These are phyloP conservation scores for Cervus canadensis DNA, from an alignment of 2,113 vertebrate species.

Conservation along the genomic window DNA sequence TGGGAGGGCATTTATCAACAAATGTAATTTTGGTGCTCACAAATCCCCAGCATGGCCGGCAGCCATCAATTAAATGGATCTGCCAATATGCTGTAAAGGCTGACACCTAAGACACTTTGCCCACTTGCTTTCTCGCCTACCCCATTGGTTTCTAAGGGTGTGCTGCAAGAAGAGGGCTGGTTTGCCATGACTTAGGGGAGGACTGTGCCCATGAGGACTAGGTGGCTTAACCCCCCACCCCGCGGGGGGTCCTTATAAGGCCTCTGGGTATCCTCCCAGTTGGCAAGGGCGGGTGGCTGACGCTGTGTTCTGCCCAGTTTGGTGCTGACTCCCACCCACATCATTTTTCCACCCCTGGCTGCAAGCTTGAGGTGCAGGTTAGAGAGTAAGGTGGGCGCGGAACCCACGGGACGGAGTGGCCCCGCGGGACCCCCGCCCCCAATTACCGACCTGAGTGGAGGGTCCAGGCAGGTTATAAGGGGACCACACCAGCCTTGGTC, in stretches of 20 bases:
- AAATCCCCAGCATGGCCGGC: not conserved
- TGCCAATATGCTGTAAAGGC: not conserved
- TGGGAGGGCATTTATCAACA: not conserved
- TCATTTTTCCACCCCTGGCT: slow-evolving; percentile 62
- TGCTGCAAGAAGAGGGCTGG: not conserved
- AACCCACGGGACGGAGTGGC: slow-evolving; percentile 62
- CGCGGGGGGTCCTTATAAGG: fast-evolving
- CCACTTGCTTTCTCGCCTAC: not conserved
- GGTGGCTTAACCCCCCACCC: not conserved
- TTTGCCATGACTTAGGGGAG: not conserved
- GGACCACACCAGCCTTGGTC: slow-evolving; percentile 79
- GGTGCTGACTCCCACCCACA: slow-evolving; percentile 49
- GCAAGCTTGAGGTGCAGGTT: slow-evolving; percentile 61
- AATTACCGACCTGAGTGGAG: slow-evolving; percentile 82
- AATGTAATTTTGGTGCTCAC: not conserved
- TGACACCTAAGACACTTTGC: not conserved
- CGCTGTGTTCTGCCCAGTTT: slow-evolving; percentile 80
- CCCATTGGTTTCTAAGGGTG: not conserved
- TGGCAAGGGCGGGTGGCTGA: not conserved
- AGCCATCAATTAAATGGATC: not conserved
- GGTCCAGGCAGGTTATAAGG: slow-evolving; percentile 78
- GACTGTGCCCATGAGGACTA: not conserved
- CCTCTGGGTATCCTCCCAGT: not conserved
- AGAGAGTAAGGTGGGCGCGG: slow-evolving; percentile 13
- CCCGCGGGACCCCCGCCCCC: slow-evolving; percentile 66